phyloP scores from a whole-genome alignment of 2,113 vertebrate genomes.

The Psilopsiagon aymara region DNA sequence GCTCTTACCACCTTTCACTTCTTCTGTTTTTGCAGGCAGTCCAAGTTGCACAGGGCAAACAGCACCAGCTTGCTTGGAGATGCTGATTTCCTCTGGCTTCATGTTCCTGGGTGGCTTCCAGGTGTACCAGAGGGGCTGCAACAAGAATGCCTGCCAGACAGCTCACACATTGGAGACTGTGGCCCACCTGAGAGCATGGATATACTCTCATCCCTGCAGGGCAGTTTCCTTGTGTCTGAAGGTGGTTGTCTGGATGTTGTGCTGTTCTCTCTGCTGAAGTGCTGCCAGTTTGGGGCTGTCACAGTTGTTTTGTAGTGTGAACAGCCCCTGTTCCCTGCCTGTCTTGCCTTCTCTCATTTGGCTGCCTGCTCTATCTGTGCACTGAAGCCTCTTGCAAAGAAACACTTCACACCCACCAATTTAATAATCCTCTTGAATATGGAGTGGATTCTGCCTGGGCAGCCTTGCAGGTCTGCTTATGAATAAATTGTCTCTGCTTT shows the following conservation, averaged over 20 bases:
- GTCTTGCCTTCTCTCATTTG: background rate
- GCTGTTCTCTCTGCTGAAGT: background rate
- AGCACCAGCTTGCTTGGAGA: background rate
- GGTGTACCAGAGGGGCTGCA: background rate
- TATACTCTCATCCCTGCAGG: background rate
- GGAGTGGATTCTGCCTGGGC: slow-evolving; percentile 15
- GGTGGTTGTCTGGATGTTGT: background rate
- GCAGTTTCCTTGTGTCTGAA: background rate
- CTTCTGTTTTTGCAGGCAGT: background rate
- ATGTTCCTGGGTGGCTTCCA: background rate
- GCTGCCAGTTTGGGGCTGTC: background rate
- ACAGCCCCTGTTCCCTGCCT: background rate
- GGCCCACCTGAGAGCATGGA: background rate
- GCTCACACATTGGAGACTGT: background rate
- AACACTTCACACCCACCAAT: background rate
- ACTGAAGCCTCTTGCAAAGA: background rate
- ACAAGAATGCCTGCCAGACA: background rate
- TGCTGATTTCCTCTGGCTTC: background rate
- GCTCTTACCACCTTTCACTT: background rate
- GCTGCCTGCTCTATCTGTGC: background rate
- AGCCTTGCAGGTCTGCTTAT: slow-evolving; percentile 46
- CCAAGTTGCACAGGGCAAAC: background rate
- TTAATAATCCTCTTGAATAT: slow-evolving; percentile 45
- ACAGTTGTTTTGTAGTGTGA: background rate
- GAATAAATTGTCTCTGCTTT: slow-evolving; percentile 63